Percentiles rank a stretch among this genome's conserved stretches.
Evolutionary conservation across 2,888 invertebrate genomes (phyloP).

Genomic region (Phyllotreta cruciferae): DNA sequence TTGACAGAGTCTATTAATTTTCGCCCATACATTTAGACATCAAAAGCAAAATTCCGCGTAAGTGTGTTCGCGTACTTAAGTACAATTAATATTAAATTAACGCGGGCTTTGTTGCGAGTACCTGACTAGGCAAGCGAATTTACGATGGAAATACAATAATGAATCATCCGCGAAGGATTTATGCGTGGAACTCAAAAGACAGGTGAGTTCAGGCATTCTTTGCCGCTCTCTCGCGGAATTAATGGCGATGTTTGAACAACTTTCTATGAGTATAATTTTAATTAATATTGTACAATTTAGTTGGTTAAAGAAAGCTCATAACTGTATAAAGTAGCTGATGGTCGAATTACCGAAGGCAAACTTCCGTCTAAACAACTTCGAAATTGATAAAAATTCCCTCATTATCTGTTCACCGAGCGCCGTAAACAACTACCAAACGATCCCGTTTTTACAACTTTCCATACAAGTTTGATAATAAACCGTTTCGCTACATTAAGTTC

Average conservation of each 20-base stretch:
- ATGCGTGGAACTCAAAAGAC: slow-evolving; percentile 11
- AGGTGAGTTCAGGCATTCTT: slow-evolving; percentile 9
- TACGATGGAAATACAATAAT: slow-evolving; percentile 18
- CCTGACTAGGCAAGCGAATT: slow-evolving; percentile 23
- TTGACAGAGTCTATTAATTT: slow-evolving; percentile 18
- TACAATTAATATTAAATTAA: slow-evolving; percentile 29
- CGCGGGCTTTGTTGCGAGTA: slow-evolving; percentile 20
- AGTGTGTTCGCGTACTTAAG: slow-evolving; percentile 21
- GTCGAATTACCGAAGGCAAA: too few relatives aligned
- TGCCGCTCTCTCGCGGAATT: too few relatives aligned
- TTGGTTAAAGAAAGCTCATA: too few relatives aligned
- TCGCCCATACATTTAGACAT: slow-evolving; percentile 24
- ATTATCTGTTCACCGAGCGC: neutral
- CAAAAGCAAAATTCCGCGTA: slow-evolving; percentile 24
- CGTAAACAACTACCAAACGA: too few relatives aligned
- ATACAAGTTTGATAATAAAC: slow-evolving; percentile 2
- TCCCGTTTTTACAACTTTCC: slow-evolving; percentile 1
- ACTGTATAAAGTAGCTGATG: too few relatives aligned
- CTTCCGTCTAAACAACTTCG: neutral
- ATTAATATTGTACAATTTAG: too few relatives aligned
- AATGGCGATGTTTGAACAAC: too few relatives aligned
- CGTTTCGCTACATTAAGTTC: slow-evolving; percentile 9
- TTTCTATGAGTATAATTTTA: too few relatives aligned
- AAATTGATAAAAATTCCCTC: neutral
- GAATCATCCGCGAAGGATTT: slow-evolving; percentile 11